These are phyloP conservation scores for Rotaria magnacalcarata DNA, from an alignment of 2,888 invertebrate species.

Conservation along the genomic window DNA sequence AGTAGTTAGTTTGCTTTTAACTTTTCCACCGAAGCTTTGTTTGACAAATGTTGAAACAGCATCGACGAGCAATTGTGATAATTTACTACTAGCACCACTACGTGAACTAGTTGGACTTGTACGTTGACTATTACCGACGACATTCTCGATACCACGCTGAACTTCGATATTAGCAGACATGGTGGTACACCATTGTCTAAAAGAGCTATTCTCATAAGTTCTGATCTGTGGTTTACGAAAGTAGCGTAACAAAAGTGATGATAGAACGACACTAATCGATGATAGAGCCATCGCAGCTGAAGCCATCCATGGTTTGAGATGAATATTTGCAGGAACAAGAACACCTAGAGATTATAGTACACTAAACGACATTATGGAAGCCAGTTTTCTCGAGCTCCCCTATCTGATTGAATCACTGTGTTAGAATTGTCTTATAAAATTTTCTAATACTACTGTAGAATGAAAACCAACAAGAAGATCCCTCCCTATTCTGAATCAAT, in stretches of 20 bases:
- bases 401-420: too few relatives aligned
- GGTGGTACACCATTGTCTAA: too few relatives aligned
- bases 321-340: slow-evolving; percentile 60
- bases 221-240: slow-evolving; percentile 59
- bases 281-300: slow-evolving; percentile 97
- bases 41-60: too few relatives aligned
- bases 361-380: background rate
- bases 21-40: too few relatives aligned
- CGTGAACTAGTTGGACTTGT: too few relatives aligned
- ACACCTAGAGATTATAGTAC: background rate
- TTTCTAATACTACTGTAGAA: background rate
- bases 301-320: slow-evolving; percentile 91
- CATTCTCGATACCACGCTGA: slow-evolving; percentile 42
- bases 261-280: slow-evolving; percentile 92
- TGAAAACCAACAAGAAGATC: background rate
- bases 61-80: too few relatives aligned
- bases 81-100: too few relatives aligned
- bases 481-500: too few relatives aligned
- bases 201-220: background rate
- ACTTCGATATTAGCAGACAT: background rate
- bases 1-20: too few relatives aligned
- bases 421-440: too few relatives aligned
- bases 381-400: too few relatives aligned
- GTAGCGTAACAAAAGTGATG: slow-evolving; percentile 83
- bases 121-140: too few relatives aligned